Evolutionary conservation across 2,888 invertebrate species (phyloP), one percentile per base, ranked within the genome.

Genomic region (Shargacucullia verbasci): DNA sequence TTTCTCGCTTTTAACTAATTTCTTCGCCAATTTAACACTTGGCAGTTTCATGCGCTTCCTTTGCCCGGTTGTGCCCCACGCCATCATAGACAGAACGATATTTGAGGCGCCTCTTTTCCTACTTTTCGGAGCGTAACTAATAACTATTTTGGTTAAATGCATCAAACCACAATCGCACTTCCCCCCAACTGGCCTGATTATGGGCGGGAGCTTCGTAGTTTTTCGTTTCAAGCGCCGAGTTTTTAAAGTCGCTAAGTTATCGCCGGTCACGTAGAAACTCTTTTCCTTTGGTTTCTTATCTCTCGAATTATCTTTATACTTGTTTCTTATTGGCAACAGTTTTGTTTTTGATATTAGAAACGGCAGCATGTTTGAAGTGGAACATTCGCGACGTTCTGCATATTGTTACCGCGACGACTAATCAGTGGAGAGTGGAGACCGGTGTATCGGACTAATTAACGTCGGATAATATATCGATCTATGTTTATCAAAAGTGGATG

Each of bases 261-360:
- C 88, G 12, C 86, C 84, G 0, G 82, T 79, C 3, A 86, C 81
- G 27, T 76, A 81, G 33, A 85, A 81, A 61, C 80, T 84, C 33
- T 82, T 88, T 7, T 86, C 85, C 60, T 83, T 84, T 0, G 12
- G 59, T 55, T 75, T 79, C 34, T 73, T 86, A 7, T 81, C 76
- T 55, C 82, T 85, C 10, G 76, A 60, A 8, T 77, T 70, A 31
- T 83, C 78, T 58, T 82, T 88, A 56, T 80, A 41, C 29, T 67
- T 62, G 11, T 11, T 58, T 10, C 41, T 88, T 13, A 82, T 72
- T 35, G 90, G 84, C 15, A 91, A 54, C 1, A 91, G 70, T 76
- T 90, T 91, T 0, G 91, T 87, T 77, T 92, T 90, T 0, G 92
- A 91, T 76, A 92, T 85, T 31, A 92, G 59, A 76, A 91, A 86